Evolutionary conservation across 2,888 invertebrate species (phyloP), one percentile per base, ranked within the genome.

Genomic region (Ypsolopha scabrella): DNA sequence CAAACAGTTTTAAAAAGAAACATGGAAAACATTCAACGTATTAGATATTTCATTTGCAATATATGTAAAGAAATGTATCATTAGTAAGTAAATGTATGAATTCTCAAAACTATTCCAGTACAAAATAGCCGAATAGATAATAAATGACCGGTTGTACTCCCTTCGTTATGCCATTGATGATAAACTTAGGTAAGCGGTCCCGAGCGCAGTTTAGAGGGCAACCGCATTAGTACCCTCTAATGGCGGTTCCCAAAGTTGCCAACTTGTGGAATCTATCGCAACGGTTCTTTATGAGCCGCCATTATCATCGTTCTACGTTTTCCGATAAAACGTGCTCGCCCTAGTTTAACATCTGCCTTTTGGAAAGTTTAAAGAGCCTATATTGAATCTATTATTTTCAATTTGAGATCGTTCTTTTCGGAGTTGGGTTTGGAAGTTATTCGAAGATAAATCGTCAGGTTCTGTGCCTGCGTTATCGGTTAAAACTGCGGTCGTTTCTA

Each of bases 321-420:
- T 63, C 70, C 82, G 80, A 82, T 82, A 80, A 81, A 83, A 83
- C 81, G 82, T 82, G 82, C 71, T 73, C 68, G 70, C 65, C 68
- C 67, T 67, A 77, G 75, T 81, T 80, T 72, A 79, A 80, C 74
- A 75, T 70, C 72, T 71, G 69, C 76, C 76, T 64, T 24, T 65
- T 62, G 58, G 60, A 58, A 75, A 77, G 67, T 81, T 82, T 70
- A 70, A 71, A 75, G 65, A 69, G 68, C 67, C 72, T 68, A 72
- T 75, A 74, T 48, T 41, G 78, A 78, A 72, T 72, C 60, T 68
- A 75, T 77, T 72, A 71, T 63, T 70, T 61, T 80, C 75, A 80
- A 79, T 80, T 75, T 70, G 24, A 4, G 24, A 24, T 24, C 24
- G 24, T 24, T 24, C 24, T 24, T 24, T 24, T 24, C 4, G 24